A percentile compares a stretch with the other conserved stretches of the same genome.
Conservation (phyloP, 2,113 vertebrate genomes). For the Zapus hudsonius region DNA sequence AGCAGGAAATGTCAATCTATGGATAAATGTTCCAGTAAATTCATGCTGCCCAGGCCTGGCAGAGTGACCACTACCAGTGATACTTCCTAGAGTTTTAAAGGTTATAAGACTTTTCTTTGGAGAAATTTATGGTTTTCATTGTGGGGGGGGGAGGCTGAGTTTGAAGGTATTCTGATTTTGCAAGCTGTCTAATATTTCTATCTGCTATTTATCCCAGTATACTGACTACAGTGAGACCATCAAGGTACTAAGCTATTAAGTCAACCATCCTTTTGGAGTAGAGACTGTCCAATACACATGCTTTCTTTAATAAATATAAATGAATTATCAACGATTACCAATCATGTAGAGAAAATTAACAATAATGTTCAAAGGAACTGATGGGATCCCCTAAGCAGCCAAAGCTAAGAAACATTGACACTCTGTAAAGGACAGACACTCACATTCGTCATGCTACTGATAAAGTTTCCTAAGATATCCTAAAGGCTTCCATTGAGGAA, state of each 20-base stretch:
- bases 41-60: background rate
- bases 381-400: background rate
- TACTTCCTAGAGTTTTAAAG: background rate
- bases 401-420: background rate
- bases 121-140: background rate
- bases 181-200: background rate
- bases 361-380: background rate
- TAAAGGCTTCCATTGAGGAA: background rate
- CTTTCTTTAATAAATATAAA: background rate
- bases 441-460: background rate
- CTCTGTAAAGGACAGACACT: background rate
- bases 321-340: background rate
- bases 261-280: background rate
- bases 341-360: background rate
- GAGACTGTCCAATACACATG: background rate
- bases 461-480: background rate
- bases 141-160: background rate
- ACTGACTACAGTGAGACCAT: background rate
- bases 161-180: background rate
- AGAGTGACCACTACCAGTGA: background rate
- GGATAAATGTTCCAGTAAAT: no score
- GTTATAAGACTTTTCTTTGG: background rate
- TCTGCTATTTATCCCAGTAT: background rate
- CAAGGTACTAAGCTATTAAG: background rate
- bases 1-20: background rate